phyloP scores from a whole-genome alignment of 2,888 invertebrate genomes.

The Tubiluchus corallicola region DNA sequence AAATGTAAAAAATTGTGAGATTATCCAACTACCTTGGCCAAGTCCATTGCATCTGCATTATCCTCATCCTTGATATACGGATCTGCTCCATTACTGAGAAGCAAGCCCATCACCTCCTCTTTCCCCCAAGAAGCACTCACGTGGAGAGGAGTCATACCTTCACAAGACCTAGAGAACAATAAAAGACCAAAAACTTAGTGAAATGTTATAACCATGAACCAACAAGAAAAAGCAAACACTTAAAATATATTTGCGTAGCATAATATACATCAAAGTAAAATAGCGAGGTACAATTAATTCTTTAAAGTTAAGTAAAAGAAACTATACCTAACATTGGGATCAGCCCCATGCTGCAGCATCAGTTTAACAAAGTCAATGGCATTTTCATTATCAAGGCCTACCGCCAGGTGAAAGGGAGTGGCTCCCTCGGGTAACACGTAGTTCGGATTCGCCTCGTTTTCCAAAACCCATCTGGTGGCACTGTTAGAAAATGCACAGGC shows the following conservation, averaged over 20 bases:
- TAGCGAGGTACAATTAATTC: no score
- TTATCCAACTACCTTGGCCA: not conserved
- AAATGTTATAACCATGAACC: no score
- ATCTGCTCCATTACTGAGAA: not conserved
- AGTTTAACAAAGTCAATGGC: not conserved
- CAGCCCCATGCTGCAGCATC: not conserved
- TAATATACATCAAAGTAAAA: no score
- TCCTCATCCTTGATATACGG: not conserved
- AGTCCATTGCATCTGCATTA: not conserved
- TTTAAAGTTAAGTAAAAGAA: no score
- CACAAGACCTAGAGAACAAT: not conserved
- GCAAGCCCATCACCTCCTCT: not conserved
- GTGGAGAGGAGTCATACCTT: not conserved
- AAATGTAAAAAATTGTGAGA: no score
- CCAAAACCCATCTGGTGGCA: no score
- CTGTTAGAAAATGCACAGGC: no score
- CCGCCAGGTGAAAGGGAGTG: not conserved
- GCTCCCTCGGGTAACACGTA: not conserved
- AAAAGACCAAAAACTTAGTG: no score
- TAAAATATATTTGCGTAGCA: no score
- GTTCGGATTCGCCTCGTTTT: not conserved
- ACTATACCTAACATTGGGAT: slow-evolving; percentile 1
- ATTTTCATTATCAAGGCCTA: not conserved
- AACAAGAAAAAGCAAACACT: no score
- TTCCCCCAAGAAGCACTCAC: not conserved